Evolutionary conservation across 2,888 invertebrate species (phyloP).

Genomic region (Lissocephala sabroskyi): DNA sequence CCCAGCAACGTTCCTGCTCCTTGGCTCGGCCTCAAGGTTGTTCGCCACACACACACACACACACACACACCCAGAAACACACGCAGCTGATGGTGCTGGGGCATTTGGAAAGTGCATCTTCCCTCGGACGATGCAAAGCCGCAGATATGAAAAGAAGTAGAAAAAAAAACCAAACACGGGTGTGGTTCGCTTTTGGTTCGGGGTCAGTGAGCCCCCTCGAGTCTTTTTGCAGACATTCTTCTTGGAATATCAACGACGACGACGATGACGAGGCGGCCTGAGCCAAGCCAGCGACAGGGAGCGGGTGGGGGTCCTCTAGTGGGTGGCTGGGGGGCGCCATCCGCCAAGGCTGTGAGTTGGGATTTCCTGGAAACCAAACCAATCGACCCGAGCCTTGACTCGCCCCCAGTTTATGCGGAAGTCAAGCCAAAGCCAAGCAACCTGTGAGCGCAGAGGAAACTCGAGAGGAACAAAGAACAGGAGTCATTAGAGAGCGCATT

Average conservation of each 20-base stretch:
- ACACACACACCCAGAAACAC: background rate
- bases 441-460: slow-evolving; percentile 27
- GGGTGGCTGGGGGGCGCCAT: background rate
- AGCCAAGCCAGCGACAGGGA: no score
- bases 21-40: slow-evolving; percentile 32
- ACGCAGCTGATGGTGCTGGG: background rate
- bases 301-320: background rate
- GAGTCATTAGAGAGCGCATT: slow-evolving; percentile 64
- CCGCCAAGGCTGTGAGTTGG: no score
- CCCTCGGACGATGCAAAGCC: slow-evolving; percentile 23
- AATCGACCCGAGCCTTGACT: background rate
- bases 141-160: slow-evolving; percentile 31
- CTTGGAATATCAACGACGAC: slow-evolving; percentile 19
- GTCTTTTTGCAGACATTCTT: slow-evolving; percentile 51
- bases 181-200: slow-evolving; percentile 34
- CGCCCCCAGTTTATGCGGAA: slow-evolving; percentile 42
- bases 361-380: background rate
- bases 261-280: no score
- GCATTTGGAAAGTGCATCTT: slow-evolving; percentile 31
- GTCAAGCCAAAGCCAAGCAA: slow-evolving; percentile 36
- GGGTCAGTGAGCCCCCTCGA: slow-evolving; percentile 19
- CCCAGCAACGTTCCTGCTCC: background rate
- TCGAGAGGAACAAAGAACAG: slow-evolving; percentile 55
- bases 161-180: no score
- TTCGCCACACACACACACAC: slow-evolving; percentile 15